Base-by-base conservation (phyloP, 35 echinoderm and acorn worm species). In the Apostichopus japonicus region DNA sequence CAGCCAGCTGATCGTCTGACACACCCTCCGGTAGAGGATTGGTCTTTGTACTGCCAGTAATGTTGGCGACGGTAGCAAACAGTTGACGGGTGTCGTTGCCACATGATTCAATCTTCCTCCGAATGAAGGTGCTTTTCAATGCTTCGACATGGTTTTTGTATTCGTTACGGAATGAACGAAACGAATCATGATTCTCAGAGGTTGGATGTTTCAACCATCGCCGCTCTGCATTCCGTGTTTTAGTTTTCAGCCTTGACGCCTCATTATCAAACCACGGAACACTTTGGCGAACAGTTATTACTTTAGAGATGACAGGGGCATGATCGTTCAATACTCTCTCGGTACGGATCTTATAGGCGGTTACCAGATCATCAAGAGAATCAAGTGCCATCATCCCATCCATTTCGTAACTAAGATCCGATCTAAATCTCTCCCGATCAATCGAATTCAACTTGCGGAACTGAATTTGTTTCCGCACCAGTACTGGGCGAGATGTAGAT, bases 151-250 rank as follows among this genome's bases (percentile, higher is more conserved):
- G 27, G 19, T 63, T 65, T 58, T 87, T 87, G 56, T 61, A 87
- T 13, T 58, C 21, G 19, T 86, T 86, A 15, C 54, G 54, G 5
- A 58, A 8, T 17, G 83, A 54, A 6, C 83, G 83, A 86, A 86
- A 86, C 21, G 54, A 13, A 58, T 56, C 19, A 10, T 58, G 56
- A n/a, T 86, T 86, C 11, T 86, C 83, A 14, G 44, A 56, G 8
- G 83, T 86, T 23, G 54, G 83, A 86, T 86, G 83, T 63, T 86
- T 86, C 83, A 86, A 21, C 83, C 83, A 86, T 86, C 83, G 44
- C n/a, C 83, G 83, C n/a, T 58, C 83, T 16, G 83, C 83, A 86
- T 86, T 86, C 11, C 83, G 83, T 56, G 83, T 86, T 58, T 8
- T 11, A 15, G 83, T 86, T 22, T 86, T 63, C 21, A 86, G 8